Evolutionary conservation across 1,140 invertebrate species (phyloP).

Genomic region (Dysdera silvatica): DNA sequence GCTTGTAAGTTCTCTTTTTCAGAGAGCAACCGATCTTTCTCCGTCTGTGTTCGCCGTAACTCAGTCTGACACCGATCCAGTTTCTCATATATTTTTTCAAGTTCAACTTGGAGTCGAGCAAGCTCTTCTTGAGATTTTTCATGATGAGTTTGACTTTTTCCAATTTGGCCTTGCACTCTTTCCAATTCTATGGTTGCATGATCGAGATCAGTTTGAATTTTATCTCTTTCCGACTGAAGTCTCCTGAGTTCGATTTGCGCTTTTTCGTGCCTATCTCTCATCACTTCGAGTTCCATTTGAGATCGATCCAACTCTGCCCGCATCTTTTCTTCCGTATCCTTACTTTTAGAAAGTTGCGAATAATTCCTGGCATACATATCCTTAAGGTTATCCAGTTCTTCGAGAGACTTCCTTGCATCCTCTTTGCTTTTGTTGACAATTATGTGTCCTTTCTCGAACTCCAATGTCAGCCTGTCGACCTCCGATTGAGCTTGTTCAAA

Average conservation of each 20-base stretch:
- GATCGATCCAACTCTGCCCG: conserved; percentile 77
- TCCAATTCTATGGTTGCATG: conserved; percentile 64
- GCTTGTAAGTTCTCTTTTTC: conserved; percentile 66
- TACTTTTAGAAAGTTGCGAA: conserved; percentile 69
- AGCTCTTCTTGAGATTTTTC: conserved; percentile 83
- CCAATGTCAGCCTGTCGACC: conserved; percentile 73
- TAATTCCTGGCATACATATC: conserved; percentile 79
- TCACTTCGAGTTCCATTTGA: conserved; percentile 68
- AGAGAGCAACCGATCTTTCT: conserved; percentile 58
- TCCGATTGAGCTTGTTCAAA: conserved; percentile 77
- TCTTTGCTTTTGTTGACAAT: conserved; percentile 70
- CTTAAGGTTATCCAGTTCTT: conserved; percentile 69
- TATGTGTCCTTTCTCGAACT: conserved; percentile 73
- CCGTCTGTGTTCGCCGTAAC: conserved; percentile 66
- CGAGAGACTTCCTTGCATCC: conserved; percentile 74
- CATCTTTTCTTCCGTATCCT: conserved; percentile 85
- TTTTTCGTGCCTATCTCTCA: conserved; percentile 80
- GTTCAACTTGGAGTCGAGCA: conserved; percentile 70
- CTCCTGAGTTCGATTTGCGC: conserved; percentile 72
- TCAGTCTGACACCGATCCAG: conserved; percentile 75
- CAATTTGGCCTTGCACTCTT: conserved; percentile 60
- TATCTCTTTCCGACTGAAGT: conserved; percentile 74
- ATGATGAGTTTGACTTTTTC: conserved; percentile 68
- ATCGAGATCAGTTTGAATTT: conserved; percentile 71
- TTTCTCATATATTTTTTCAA: conserved; percentile 84